Evolutionary conservation across 2,888 invertebrate genomes (phyloP), one percentile per base, ranked within the genome.

Genomic region (Elegia similella): DNA sequence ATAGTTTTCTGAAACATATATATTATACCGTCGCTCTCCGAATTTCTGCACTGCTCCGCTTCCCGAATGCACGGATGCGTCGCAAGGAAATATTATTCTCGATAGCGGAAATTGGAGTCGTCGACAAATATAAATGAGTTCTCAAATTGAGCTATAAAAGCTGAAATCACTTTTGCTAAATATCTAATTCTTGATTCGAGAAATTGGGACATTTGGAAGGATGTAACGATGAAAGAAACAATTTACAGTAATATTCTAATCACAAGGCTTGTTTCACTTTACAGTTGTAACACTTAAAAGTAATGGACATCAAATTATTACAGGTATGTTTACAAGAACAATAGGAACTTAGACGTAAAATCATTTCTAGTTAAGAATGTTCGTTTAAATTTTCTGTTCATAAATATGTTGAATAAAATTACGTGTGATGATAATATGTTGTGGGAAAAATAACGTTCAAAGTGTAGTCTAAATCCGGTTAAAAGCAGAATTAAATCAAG

Each of bases 401-500:
- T n/a, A n/a, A n/a, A n/a, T n/a, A n/a, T n/a, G n/a, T n/a, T n/a
- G n/a, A n/a, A n/a, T n/a, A n/a, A n/a, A n/a, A n/a, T n/a, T n/a
- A n/a, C n/a, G n/a, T n/a, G n/a, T n/a, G n/a, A n/a, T n/a, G n/a
- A n/a, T n/a, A n/a, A n/a, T n/a, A n/a, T n/a, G n/a, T n/a, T n/a
- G n/a, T n/a, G n/a, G n/a, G n/a, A n/a, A n/a, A n/a, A n/a, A n/a
- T n/a, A n/a, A n/a, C n/a, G n/a, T n/a, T n/a, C 34, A 2, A 34
- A 10, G 34, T 34, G 3, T 30, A 7, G 30, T 30, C 6, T 30
- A 30, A 10, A 6, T 34, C 10, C 2, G 34, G 8, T 47, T 8
- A 48, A 34, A 50, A 16, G 34, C 32, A 16, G 16, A 15, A 16
- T 17, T 16, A 38, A 50, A 34, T 50, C 34, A 50, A 50, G 50